phyloP scores from a whole-genome alignment of 1,140 invertebrate species.

The Meloidogyne floridensis region DNA sequence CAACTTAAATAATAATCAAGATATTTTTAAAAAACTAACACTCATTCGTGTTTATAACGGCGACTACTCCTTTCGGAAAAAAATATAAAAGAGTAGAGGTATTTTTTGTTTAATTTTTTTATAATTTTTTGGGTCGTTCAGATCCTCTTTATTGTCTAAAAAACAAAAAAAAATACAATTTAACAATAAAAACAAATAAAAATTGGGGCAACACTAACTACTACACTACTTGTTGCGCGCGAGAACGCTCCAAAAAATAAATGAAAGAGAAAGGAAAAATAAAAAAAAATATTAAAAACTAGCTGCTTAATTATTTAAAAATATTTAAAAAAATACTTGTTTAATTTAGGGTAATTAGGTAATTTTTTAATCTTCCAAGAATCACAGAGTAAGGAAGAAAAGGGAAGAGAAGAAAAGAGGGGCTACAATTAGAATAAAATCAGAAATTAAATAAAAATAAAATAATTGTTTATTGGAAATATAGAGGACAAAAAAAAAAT shows the following conservation, averaged over 20 bases:
- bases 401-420: no score
- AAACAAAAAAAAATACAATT: neutral
- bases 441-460: no score
- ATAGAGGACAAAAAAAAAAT: no score
- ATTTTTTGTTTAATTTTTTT: neutral
- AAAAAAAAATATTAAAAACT: constrained; percentile 1
- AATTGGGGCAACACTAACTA: neutral
- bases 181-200: neutral
- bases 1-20: neutral
- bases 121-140: neutral
- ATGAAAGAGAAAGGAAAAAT: neutral
- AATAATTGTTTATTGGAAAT: no score
- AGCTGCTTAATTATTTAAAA: neutral
- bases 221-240: neutral
- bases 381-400: no score
- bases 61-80: neutral
- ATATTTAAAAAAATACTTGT: no score
- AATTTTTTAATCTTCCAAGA: no score
- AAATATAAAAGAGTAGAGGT: neutral
- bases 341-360: no score
- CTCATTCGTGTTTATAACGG: no score
- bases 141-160: neutral
- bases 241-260: neutral
- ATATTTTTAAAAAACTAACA: neutral
- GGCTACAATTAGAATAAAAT: no score